Evolutionary conservation across 2,888 invertebrate genomes (phyloP), one percentile per base, ranked within the genome.

Genomic region (Drymonia ruficornis): DNA sequence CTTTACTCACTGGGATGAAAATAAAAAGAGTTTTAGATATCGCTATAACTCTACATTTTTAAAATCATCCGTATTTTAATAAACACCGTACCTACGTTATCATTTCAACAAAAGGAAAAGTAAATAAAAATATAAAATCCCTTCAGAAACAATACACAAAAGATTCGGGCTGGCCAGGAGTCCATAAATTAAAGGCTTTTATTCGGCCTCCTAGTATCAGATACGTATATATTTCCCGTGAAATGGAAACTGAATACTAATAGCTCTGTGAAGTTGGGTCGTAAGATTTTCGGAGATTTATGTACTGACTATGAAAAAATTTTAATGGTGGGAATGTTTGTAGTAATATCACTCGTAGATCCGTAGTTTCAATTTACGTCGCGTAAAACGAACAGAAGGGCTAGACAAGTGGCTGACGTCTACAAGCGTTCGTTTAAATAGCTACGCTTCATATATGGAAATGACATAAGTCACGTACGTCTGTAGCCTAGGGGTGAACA

Each of bases 191-290:
- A 65, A 60, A 61, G 54, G 54, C 52, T 58, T 56, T 66, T 61
- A 63, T 63, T 61, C 59, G 49, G 55, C 56, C 67, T 70, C 52
- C 19, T 15, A 16, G 59, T 53, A 65, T 67, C 63, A 55, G 70
- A 65, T 59, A 59, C 54, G 43, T 59, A 70, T 67, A 70, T 70
- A 70, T 70, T 67, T 70, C 53, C 61, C 63, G 57, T 59, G 52
- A 43, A 55, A 65, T 59, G 65, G 52, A 23, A n/a, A 55, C 36
- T 53, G 65, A 70, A 67, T 70, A 54, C 56, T 53, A 55, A 65
- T 62, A 16, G 55, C 59, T 49, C 53, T 61, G 53, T 53, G 55
- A 56, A 57, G 19, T 43, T 40, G 16, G 40, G 40, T 9, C 40
- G 40, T 16, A 19, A 43, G 18, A 43, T 43, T 43, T 43, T 13